Evolutionary conservation across 2,113 vertebrate species (phyloP).

Genomic region (Ivindomyrus marchei): DNA sequence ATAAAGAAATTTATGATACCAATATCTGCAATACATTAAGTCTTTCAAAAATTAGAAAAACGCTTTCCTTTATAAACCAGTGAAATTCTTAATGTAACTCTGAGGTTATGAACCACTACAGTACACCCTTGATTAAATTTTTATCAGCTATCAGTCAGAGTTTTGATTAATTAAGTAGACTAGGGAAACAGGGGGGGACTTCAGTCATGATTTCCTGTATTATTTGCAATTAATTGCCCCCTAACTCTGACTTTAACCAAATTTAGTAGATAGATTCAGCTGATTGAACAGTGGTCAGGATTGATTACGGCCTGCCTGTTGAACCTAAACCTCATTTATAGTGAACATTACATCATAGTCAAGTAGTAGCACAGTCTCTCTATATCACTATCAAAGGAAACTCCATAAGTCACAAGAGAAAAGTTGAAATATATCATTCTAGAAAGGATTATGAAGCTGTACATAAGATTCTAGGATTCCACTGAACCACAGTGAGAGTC

Average conservation of each 20-base stretch:
- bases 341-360: background rate
- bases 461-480: background rate
- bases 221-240: background rate
- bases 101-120: background rate
- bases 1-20: background rate
- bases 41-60: background rate
- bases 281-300: background rate
- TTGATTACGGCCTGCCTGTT: background rate
- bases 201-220: background rate
- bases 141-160: background rate
- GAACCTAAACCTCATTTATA: background rate
- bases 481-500: background rate
- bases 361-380: background rate
- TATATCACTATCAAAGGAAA: background rate
- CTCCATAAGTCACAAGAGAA: background rate
- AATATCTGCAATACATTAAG: background rate
- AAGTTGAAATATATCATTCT: background rate
- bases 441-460: background rate
- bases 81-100: background rate
- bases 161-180: background rate
- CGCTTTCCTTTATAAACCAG: background rate
- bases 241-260: background rate
- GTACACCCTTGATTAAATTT: background rate
- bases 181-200: background rate
- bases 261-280: background rate